phyloP scores from a whole-genome alignment of 2,113 vertebrate species.

The Zosterops hypoxanthus region DNA sequence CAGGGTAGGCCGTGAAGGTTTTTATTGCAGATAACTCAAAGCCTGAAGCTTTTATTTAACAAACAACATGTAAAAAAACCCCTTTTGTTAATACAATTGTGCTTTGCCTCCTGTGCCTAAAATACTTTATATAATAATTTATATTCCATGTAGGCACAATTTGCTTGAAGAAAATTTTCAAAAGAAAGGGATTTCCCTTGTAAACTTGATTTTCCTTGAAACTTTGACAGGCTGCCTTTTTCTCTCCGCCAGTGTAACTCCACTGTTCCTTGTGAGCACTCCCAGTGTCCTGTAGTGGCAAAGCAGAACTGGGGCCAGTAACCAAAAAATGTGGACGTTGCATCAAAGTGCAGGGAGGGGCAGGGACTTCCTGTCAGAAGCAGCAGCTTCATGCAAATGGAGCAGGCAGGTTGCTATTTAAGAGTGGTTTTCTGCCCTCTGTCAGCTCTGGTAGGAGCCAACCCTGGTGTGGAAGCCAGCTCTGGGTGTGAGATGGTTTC shows the following conservation, averaged over 20 bases:
- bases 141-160: background rate
- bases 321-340: background rate
- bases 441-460: background rate
- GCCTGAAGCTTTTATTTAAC: background rate
- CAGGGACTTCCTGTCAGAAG: constrained; percentile 58
- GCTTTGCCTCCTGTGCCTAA: background rate
- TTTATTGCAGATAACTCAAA: background rate
- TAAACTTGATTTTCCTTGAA: background rate
- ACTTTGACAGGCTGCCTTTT: background rate
- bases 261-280: background rate
- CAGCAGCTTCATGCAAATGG: constrained; percentile 47
- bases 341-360: background rate
- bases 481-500: background rate
- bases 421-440: background rate
- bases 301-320: background rate
- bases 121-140: background rate
- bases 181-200: background rate
- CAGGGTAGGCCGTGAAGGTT: background rate
- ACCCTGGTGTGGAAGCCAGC: background rate
- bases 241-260: background rate
- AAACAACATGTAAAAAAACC: rapidly evolving
- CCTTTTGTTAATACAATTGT: background rate
- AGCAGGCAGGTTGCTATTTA: constrained; percentile 29
- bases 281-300: background rate
- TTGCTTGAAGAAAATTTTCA: background rate